phyloP scores from a whole-genome alignment of 2,113 vertebrate genomes.

The Brienomyrus longianalis region DNA sequence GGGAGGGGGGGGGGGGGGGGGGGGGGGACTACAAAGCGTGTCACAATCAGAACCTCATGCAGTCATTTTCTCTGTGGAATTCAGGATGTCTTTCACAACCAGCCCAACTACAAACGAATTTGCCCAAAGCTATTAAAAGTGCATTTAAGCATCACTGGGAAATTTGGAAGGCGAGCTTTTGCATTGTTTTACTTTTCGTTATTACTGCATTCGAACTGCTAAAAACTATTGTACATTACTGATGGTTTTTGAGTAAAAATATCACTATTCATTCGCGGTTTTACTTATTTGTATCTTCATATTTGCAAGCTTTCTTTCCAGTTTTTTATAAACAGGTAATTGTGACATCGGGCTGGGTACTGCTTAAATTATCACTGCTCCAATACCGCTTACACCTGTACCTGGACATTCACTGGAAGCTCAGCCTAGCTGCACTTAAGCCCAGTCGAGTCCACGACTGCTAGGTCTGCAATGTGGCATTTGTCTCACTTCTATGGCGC shows the following conservation, averaged over 20 bases:
- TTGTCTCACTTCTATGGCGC: not conserved
- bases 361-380: not conserved
- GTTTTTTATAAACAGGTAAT: not conserved
- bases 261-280: not conserved
- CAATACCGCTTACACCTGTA: not conserved
- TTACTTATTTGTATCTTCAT: too few relatives aligned
- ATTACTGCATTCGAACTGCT: not conserved
- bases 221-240: not conserved
- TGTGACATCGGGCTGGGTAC: not conserved
- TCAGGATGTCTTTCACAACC: not conserved
- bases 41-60: not conserved
- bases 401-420: not conserved
- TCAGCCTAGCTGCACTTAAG: not conserved
- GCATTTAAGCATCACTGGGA: not conserved
- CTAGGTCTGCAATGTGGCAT: not conserved
- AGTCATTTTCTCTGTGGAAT: not conserved
- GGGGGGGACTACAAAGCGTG: not conserved
- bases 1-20: not conserved
- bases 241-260: not conserved
- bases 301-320: too few relatives aligned
- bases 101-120: not conserved
- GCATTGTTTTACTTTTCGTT: not conserved
- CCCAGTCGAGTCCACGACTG: not conserved
- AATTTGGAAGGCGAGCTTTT: not conserved
- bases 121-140: not conserved